Percentiles rank a stretch among this genome's conserved stretches.
Conservation (phyloP, 2,113 vertebrate genomes). For the Pachyramphus minor region DNA sequence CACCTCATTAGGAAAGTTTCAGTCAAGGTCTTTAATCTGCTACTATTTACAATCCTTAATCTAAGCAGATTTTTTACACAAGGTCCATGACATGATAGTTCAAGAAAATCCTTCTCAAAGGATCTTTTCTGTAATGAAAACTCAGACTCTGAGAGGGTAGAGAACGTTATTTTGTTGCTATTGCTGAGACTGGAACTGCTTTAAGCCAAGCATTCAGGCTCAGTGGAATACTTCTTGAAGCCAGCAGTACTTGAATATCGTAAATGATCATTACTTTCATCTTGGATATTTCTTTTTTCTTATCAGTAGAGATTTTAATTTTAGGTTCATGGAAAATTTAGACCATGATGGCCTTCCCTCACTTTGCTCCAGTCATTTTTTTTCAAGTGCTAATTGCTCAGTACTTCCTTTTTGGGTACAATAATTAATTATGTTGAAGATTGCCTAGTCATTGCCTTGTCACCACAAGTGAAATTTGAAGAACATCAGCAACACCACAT, state of each 20-base stretch:
- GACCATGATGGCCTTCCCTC: not conserved
- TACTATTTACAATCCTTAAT: not conserved
- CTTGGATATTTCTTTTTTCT: not conserved
- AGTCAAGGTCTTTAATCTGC: not conserved
- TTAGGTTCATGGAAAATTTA: not conserved
- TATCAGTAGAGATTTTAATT: not conserved
- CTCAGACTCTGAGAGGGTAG: not conserved
- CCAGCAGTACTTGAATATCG: not conserved
- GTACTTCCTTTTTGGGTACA: not conserved
- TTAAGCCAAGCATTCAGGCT: not conserved
- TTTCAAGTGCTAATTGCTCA: not conserved
- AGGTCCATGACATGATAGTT: not conserved
- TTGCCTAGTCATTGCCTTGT: not conserved
- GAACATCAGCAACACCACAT: not conserved
- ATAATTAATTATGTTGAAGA: conserved; percentile 60
- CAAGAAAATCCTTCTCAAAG: not conserved
- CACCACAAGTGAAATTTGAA: not conserved
- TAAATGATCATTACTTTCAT: not conserved
- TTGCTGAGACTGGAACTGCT: not conserved
- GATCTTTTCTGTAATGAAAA: not conserved
- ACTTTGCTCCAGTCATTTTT: not conserved
- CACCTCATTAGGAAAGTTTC: not conserved
- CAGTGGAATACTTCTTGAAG: not conserved
- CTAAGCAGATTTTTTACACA: not conserved
- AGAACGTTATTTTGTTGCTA: not conserved